These are phyloP conservation scores for Dryas iulia DNA, from an alignment of 1,140 invertebrate genomes.

Conservation along the genomic window DNA sequence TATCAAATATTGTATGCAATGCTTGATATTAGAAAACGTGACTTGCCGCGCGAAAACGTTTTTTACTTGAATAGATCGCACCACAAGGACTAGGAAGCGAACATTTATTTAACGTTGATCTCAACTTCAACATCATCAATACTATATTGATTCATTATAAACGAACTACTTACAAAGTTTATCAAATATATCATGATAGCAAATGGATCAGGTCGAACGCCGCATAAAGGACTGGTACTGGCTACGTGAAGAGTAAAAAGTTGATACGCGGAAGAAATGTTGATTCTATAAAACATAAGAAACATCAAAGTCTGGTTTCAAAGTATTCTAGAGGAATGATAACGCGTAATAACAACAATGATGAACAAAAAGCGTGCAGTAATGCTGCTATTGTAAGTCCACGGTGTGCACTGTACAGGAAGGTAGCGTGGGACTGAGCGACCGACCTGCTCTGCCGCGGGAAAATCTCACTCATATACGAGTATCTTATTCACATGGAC, in stretches of 20 bases:
- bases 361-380: conserved; percentile 65
- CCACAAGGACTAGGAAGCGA: background rate
- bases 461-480: conserved; percentile 58
- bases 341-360: conserved; percentile 63
- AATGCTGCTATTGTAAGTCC: conserved; percentile 67
- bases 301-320: conserved; percentile 63
- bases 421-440: conserved; percentile 62
- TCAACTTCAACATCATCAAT: background rate
- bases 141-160: background rate
- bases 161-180: conserved; percentile 7
- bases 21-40: background rate
- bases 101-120: background rate
- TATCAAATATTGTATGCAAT: no score
- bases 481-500: conserved; percentile 56
- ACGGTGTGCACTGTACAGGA: conserved; percentile 46
- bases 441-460: conserved; percentile 54
- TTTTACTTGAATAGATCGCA: no score
- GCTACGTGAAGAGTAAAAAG: conserved; percentile 46
- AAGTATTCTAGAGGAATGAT: conserved; percentile 59
- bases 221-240: conserved; percentile 48
- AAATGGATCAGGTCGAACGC: conserved; percentile 52
- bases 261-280: conserved; percentile 62
- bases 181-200: conserved; percentile 40
- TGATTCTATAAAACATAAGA: conserved; percentile 61
- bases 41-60: no score